Conservation (phyloP, 1,140 invertebrate genomes). For the Drosophila ficusphila region DNA sequence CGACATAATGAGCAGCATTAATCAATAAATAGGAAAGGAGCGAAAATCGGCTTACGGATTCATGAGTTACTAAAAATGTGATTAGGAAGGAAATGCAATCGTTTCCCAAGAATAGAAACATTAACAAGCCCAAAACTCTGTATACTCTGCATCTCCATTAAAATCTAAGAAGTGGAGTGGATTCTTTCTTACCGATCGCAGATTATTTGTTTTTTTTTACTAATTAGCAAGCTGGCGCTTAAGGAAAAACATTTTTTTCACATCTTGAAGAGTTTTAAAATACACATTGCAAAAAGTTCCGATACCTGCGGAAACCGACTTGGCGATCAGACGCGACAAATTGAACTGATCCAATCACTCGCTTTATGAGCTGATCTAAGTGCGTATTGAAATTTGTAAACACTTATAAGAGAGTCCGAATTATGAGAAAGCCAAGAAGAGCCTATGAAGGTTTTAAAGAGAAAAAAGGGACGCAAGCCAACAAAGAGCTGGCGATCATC, state of each 20-base stretch:
- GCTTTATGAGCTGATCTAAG: not conserved
- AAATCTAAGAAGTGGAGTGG: too few relatives aligned
- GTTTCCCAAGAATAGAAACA: too few relatives aligned
- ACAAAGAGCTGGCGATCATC: not conserved
- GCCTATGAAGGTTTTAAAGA: not conserved
- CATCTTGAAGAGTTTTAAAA: too few relatives aligned
- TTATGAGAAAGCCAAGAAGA: not conserved
- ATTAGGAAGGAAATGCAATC: too few relatives aligned
- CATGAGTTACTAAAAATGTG: not conserved
- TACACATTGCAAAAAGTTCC: not conserved
- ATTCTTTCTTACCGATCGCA: too few relatives aligned
- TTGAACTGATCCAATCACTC: conserved; percentile 5
- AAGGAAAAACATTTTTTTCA: too few relatives aligned
- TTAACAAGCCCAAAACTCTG: too few relatives aligned
- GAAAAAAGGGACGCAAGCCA: not conserved
- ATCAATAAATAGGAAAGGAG: conserved; percentile 31
- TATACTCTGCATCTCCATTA: too few relatives aligned
- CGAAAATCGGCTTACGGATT: conserved; percentile 1
- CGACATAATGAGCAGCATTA: conserved; percentile 33
- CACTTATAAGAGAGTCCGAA: not conserved
- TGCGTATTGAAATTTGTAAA: conserved; percentile 1
- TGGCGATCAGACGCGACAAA: not conserved
- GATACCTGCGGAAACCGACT: not conserved
- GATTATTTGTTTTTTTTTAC: too few relatives aligned
- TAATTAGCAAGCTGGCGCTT: too few relatives aligned